Base-by-base conservation (phyloP, 2,113 vertebrate genomes). In the Sinocyclocheilus grahami region DNA sequence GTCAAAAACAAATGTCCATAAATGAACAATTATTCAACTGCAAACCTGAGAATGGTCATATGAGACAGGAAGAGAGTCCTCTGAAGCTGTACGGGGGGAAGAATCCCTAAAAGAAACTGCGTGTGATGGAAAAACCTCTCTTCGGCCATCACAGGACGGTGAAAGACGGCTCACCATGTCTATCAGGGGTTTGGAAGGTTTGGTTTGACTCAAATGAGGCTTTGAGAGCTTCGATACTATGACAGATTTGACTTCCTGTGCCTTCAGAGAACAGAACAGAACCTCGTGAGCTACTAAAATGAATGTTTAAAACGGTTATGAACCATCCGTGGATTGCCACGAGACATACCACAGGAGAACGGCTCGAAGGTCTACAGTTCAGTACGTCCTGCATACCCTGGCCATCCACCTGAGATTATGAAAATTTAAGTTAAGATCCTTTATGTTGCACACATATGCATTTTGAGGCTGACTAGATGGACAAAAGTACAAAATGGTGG, bases 11-110 rank as follows among this genome's bases (percentile, higher is more conserved):
- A 30, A 67, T 12, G 3, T 24, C 46, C 13, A 58, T 37, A 37
- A 37, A 37, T 37, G 37, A 37, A 75, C 8, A 75, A 63, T 0
- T 3, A 55, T 46, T 62, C 12, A 80, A 24, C 39, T 20, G 53
- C 82, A 86, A 79, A 89, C 88, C 88, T 89, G 75, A 3, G 76
- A 46, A 11, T 20, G 48, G 13, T 74, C 76, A 79, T 37, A 37
- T 1, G 13, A 20, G 30, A 86, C 13, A 4, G 33, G 24, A 16
- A 67, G n/a, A 24, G 71, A 74, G n/a, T 77, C 85, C 16, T 85
- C 78, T n/a, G 3, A 55, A 74, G 42, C 6, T 10, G 24, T 22
- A 53, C 13, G 7, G 3, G 1, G 82, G 4, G 14, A 12, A 5
- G 53, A 16, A 24, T 85, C 76, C 37, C 18, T 46, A 7, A 39